Evolutionary conservation across 2,797 vertebrate genomes (phyloP), one percentile per base, ranked within the genome.

Genomic region (Rhinatrema bivittatum): DNA sequence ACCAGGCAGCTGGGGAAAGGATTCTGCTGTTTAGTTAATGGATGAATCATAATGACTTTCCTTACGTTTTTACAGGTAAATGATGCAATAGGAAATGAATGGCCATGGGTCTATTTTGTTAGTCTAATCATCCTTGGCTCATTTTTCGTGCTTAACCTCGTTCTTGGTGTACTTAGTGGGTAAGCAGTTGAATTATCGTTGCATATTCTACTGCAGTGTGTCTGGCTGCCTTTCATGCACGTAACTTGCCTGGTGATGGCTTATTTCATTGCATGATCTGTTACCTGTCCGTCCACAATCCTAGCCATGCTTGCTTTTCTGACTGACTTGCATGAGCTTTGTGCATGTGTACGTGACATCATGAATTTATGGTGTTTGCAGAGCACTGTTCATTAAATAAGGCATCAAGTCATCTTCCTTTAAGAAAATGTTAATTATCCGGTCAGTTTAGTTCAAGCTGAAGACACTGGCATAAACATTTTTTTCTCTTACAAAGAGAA

Each of bases 121-220:
- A 97, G 89, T 91, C 87, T 96, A 76, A 95, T 98, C 80, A 97
- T 97, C 81, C 86, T 97, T 78, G 94, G 94, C 79, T 97, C 93
- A 81, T 97, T 98, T 91, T 98, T 98, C 79, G 91, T 98, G 76
- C 87, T 98, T 85, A 98, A 98, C 87, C 93, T 97, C 76, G 94
- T 97, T 78, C 87, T 98, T 84, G 94, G 93, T 92, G 94, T 98
- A 61, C 88, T 97, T 63, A 98, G 94, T 91, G 94, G 94, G 92
- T 98, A 97, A 98, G 93, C 90, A 72, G 71, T 72, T 69, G 70
- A 79, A 67, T 73, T 70, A 37, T 50, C 53, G n/a, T 64, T 76
- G 68, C 71, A 40, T 72, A 57, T 55, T 62, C 46, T 71, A 50
- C 60, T 38, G 61, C 65, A 72, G 40, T 43, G 25, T 81, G 50